These are phyloP conservation scores for Drosophila yooni DNA, from an alignment of 2,888 invertebrate species.

Conservation along the genomic window DNA sequence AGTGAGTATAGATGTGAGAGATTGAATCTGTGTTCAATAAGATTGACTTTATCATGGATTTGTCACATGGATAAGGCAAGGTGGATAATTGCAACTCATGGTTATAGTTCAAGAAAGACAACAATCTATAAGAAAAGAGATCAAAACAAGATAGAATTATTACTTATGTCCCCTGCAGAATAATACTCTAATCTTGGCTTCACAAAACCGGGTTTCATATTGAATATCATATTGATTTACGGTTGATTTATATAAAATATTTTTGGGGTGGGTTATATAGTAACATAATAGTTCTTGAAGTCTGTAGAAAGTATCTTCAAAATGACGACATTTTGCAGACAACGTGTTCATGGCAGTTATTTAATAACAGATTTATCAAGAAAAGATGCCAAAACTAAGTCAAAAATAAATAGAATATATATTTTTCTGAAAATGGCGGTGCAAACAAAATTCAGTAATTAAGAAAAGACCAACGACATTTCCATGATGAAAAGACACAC, in stretches of 20 bases:
- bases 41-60: conserved; percentile 22
- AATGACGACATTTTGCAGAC: background rate
- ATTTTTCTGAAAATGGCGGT: conserved; percentile 5
- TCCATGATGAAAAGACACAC: conserved; percentile 18
- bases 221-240: background rate
- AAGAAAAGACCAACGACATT: background rate
- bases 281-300: background rate
- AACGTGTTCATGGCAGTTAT: background rate
- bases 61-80: conserved; percentile 11
- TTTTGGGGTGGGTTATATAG: background rate
- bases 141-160: background rate
- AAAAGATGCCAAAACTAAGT: background rate
- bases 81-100: background rate
- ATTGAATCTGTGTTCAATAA: background rate
- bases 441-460: conserved; percentile 11
- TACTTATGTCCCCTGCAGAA: background rate
- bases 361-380: background rate
- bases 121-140: background rate
- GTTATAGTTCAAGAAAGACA: background rate
- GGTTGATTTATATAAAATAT: background rate
- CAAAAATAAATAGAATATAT: background rate
- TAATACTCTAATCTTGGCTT: background rate
- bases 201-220: background rate
- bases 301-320: background rate
- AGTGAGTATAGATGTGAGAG: conserved; percentile 86